These are phyloP conservation scores for Drosophila varians DNA, from an alignment of 1,140 invertebrate species.

Conservation along the genomic window DNA sequence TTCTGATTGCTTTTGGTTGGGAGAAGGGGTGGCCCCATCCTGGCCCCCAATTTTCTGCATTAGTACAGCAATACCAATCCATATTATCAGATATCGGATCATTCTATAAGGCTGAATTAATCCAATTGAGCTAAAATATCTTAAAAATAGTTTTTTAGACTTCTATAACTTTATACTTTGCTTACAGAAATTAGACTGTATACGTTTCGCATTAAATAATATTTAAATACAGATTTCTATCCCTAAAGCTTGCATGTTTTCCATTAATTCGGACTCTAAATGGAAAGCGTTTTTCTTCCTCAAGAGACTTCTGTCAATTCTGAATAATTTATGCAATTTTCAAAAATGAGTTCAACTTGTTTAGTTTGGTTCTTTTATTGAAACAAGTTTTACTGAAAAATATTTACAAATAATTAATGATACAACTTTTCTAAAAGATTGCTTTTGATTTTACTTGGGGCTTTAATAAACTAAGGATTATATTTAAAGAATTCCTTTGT, in stretches of 20 bases:
- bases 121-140: too few species aligned
- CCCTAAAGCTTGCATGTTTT: background rate
- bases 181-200: background rate
- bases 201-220: background rate
- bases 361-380: too few species aligned
- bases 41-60: background rate
- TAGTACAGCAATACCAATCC: background rate
- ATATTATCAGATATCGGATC: background rate
- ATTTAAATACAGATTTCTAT: background rate
- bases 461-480: background rate
- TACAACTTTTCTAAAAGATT: background rate
- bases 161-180: background rate
- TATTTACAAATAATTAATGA: background rate
- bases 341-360: background rate
- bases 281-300: background rate
- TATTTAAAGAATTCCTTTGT: too few species aligned
- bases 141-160: too few species aligned
- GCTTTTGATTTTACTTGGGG: background rate
- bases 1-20: background rate
- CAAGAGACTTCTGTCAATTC: background rate
- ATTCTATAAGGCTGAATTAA: background rate
- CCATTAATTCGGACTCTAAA: background rate
- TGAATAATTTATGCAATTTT: background rate
- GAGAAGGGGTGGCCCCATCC: background rate
- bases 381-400: background rate